phyloP scores from a whole-genome alignment of 2,113 vertebrate species.

The Tragelaphus strepsiceros region DNA sequence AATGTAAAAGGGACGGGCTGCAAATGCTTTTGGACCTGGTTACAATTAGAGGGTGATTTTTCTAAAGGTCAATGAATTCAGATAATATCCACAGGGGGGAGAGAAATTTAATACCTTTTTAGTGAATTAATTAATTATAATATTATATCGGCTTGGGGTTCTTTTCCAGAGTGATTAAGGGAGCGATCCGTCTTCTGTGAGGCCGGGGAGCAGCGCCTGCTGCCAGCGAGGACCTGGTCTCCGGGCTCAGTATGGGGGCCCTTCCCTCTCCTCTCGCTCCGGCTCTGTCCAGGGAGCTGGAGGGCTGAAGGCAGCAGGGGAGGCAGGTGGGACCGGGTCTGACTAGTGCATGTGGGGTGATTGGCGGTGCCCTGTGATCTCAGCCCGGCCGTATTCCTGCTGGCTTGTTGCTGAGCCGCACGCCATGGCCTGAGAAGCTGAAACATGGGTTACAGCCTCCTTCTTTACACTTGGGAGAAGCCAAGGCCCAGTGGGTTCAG shows the following conservation, averaged over 20 bases:
- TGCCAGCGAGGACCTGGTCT: constrained; percentile 32
- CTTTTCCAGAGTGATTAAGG: constrained; percentile 99
- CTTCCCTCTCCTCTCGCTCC: not conserved
- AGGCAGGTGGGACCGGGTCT: rapidly evolving
- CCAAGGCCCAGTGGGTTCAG: not conserved
- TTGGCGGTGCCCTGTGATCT: not conserved
- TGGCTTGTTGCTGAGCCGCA: not conserved
- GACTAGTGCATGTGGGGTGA: not conserved
- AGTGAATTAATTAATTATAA: constrained; percentile 99
- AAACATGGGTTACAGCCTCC: rapidly evolving
- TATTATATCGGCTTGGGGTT: constrained; percentile 98
- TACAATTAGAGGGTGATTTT: constrained; percentile 99
- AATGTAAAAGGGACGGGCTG: constrained; percentile 91
- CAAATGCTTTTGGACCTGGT: constrained; percentile 92
- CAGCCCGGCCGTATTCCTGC: not conserved
- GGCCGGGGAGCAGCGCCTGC: constrained; percentile 66
- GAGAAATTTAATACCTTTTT: constrained; percentile 99
- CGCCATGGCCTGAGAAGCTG: not conserved
- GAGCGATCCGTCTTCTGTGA: constrained; percentile 89
- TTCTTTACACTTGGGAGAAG: not conserved
- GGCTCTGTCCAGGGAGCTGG: not conserved
- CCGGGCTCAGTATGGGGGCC: not conserved
- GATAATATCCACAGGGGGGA: constrained; percentile 97
- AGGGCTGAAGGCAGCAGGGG: not conserved
- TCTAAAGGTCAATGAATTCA: constrained; percentile 99